Conservation (phyloP, 2,113 vertebrate genomes). For the Pomatostomus ruficeps region DNA sequence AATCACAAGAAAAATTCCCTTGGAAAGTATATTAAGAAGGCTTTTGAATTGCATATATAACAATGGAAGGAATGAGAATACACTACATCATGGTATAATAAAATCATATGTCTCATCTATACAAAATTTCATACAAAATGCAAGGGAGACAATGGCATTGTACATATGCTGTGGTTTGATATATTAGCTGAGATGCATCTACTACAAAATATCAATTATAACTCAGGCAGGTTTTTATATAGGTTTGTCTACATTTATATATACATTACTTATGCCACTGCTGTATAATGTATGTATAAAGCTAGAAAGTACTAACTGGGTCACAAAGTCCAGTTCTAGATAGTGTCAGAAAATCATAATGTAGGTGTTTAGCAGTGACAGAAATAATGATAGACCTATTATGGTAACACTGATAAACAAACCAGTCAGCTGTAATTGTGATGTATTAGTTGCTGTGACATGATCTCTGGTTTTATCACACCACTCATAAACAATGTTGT, state of each 20-base stretch:
- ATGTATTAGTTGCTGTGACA: neutral
- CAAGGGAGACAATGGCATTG: neutral
- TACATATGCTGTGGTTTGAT: neutral
- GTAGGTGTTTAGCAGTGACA: neutral
- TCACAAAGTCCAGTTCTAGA: neutral
- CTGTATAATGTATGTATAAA: neutral
- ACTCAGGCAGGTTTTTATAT: fast-evolving
- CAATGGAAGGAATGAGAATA: neutral
- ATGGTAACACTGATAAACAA: neutral
- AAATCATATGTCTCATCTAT: neutral
- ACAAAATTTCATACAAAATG: neutral
- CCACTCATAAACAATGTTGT: neutral
- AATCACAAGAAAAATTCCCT: neutral
- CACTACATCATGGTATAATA: neutral
- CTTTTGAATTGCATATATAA: neutral
- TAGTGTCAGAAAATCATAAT: neutral
- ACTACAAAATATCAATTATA: neutral
- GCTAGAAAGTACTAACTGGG: neutral
- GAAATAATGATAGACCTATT: neutral
- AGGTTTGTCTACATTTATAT: too few species aligned
- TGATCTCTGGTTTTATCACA: neutral
- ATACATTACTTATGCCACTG: neutral
- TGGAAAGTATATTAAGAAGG: neutral
- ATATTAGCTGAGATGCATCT: neutral
- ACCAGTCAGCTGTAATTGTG: neutral